A percentile compares a stretch with the other conserved stretches of the same genome.
Evolutionary conservation across 2,797 vertebrate species (phyloP).

Genomic region (Myoxocephalus aenaeus): DNA sequence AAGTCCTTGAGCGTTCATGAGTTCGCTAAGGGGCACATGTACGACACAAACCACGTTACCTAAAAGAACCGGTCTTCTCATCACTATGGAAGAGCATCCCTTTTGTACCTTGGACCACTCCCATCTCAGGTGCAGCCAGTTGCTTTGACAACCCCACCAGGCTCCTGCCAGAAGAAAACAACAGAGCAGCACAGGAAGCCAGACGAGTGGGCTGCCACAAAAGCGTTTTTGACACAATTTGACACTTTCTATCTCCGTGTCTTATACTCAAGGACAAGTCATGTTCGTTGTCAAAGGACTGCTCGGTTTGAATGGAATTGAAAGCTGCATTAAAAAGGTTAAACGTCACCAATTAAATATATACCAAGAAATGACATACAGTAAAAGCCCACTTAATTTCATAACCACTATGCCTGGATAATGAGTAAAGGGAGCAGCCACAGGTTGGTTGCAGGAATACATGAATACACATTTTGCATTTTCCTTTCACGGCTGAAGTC

Average conservation of each 20-base stretch:
- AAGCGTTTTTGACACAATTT: background rate
- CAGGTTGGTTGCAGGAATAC: background rate
- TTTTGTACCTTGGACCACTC: background rate
- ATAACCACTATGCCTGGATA: background rate
- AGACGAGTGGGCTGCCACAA: background rate
- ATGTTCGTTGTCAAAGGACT: background rate
- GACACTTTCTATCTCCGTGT: background rate
- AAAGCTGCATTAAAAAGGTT: background rate
- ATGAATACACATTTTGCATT: background rate
- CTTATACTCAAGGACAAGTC: background rate
- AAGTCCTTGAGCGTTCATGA: background rate
- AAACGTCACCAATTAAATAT: background rate
- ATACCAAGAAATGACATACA: background rate
- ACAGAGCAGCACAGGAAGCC: background rate
- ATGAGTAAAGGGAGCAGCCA: background rate
- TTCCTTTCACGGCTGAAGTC: slow-evolving; percentile 1
- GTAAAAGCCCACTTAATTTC: background rate
- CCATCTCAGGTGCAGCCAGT: background rate
- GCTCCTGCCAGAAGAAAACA: background rate
- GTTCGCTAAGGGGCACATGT: background rate
- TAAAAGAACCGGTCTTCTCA: background rate
- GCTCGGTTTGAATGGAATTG: background rate
- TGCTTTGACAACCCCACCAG: background rate
- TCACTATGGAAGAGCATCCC: background rate
- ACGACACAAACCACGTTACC: background rate